Percentiles rank a stretch among this genome's conserved stretches.
Conservation (phyloP, 1,140 invertebrate species). For the Lordiphosa collinella region DNA sequence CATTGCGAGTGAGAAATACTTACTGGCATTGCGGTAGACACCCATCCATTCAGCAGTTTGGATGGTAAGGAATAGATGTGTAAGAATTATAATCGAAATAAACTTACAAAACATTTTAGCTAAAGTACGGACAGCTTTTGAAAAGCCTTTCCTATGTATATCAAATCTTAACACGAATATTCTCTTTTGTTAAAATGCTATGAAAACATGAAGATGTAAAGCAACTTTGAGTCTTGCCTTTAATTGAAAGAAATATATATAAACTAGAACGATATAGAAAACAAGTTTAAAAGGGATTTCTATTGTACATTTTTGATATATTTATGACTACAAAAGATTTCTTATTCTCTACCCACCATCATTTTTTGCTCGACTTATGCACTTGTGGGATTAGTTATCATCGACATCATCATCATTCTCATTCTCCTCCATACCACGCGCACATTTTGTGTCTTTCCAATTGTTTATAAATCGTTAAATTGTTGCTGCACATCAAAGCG, state of each 20-base stretch:
- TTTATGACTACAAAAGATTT: too few relatives aligned
- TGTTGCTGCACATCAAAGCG: constrained; percentile 14
- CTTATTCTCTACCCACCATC: too few relatives aligned
- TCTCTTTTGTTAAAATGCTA: too few relatives aligned
- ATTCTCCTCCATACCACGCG: constrained; percentile 5
- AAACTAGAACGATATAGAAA: too few relatives aligned
- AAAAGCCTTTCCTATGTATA: too few relatives aligned
- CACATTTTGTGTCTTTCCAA: constrained; percentile 16
- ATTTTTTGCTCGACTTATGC: background rate
- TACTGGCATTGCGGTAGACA: constrained; percentile 23
- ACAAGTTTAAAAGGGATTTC: too few relatives aligned
- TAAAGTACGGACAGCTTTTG: too few relatives aligned
- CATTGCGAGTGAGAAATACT: background rate
- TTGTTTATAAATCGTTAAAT: constrained; percentile 34
- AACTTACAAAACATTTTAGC: background rate
- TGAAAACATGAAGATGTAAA: too few relatives aligned
- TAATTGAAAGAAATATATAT: too few relatives aligned
- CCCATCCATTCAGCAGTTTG: constrained; percentile 33
- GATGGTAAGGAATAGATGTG: background rate
- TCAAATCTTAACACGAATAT: too few relatives aligned
- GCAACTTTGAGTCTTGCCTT: too few relatives aligned
- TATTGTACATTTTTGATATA: too few relatives aligned
- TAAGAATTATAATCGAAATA: constrained; percentile 1
- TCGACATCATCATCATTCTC: background rate
- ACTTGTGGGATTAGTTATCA: background rate